Evolutionary conservation across 2,113 vertebrate species (phyloP).

Genomic region (Typhlomys cinereus): DNA sequence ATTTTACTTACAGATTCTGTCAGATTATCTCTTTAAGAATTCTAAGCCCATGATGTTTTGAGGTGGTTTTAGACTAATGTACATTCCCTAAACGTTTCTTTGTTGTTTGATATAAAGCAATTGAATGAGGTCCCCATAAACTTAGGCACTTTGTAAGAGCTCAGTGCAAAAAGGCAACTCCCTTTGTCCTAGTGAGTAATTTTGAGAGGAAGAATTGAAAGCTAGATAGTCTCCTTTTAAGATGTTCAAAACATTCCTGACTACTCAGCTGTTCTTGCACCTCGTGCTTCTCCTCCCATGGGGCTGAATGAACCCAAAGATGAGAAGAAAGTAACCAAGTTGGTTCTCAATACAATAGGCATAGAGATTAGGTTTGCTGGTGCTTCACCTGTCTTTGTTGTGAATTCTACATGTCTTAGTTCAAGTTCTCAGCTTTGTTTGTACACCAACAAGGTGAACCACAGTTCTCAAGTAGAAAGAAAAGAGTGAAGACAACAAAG

Average conservation of each 20-base stretch:
- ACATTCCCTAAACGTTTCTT: conserved; percentile 57
- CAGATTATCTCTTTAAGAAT: conserved; percentile 73
- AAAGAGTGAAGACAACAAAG: not conserved
- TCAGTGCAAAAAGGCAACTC: not conserved
- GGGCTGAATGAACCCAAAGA: not conserved
- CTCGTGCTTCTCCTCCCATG: not conserved
- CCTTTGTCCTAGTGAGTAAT: not conserved
- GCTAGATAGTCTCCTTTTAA: not conserved
- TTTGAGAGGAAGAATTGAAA: not conserved
- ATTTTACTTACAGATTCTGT: conserved; percentile 41
- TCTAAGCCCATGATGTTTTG: conserved; percentile 67
- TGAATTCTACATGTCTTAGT: not conserved
- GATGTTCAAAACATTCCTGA: rapidly evolving
- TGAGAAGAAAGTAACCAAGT: rapidly evolving
- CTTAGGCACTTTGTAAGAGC: conserved; percentile 29
- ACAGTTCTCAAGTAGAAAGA: not conserved
- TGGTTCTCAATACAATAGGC: rapidly evolving
- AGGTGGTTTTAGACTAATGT: conserved; percentile 64
- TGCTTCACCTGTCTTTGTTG: rapidly evolving
- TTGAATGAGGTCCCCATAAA: conserved; percentile 9
- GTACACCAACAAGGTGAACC: not conserved
- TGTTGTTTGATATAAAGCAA: conserved; percentile 59
- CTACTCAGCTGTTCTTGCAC: not conserved
- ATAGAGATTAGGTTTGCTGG: too few relatives aligned
- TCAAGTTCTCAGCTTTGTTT: not conserved